Evolutionary conservation across 2,113 vertebrate species (phyloP).

Genomic region (Mustela lutreola): DNA sequence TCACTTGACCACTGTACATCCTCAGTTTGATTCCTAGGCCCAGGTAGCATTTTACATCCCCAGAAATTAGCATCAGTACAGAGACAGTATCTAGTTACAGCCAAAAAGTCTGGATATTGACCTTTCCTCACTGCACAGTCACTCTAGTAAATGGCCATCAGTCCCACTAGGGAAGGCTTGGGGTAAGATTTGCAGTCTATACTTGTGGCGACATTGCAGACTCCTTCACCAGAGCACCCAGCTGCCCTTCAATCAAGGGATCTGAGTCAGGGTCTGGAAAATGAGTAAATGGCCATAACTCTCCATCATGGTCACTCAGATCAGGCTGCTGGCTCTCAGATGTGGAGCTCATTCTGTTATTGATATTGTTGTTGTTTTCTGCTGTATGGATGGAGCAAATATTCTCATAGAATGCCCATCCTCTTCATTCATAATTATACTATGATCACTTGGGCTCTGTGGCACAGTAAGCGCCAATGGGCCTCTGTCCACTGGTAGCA

Average conservation of each 20-base stretch:
- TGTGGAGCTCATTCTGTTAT: background rate
- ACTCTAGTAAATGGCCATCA: background rate
- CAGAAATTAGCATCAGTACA: background rate
- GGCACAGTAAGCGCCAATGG: background rate
- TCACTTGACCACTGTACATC: background rate
- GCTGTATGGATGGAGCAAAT: background rate
- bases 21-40: background rate
- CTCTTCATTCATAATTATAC: background rate
- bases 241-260: background rate
- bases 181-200: background rate
- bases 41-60: background rate
- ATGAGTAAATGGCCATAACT: background rate
- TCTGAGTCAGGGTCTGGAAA: conserved; percentile 22
- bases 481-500: background rate
- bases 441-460: background rate
- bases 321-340: background rate
- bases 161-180: background rate
- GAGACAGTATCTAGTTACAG: background rate
- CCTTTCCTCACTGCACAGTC: background rate
- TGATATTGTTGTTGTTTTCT: background rate
- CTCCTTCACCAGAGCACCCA: background rate
- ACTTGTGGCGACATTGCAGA: background rate
- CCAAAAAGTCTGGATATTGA: background rate
- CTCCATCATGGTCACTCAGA: background rate
- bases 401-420: background rate